phyloP scores from a whole-genome alignment of 2,888 invertebrate species.

The Plusia festucae region DNA sequence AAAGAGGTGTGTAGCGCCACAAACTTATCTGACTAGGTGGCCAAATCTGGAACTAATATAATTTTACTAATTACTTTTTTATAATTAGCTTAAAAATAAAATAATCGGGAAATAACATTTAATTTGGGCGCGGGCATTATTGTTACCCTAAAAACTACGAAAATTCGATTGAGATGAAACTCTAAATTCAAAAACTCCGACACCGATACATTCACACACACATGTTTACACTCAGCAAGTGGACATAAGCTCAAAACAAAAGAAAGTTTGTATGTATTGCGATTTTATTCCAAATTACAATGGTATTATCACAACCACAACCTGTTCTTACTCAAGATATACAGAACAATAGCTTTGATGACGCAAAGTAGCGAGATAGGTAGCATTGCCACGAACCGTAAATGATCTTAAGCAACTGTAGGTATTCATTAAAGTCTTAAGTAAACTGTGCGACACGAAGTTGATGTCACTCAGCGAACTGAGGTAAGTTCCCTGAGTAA shows the following conservation, averaged over 20 bases:
- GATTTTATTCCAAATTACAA: neutral
- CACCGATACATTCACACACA: neutral
- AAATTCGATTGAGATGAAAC: too few relatives aligned
- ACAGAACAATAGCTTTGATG: constrained; percentile 24
- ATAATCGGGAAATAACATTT: too few relatives aligned
- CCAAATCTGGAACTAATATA: too few relatives aligned
- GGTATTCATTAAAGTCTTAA: constrained; percentile 71
- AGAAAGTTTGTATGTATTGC: neutral
- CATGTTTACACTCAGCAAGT: neutral
- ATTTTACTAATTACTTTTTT: too few relatives aligned
- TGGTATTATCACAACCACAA: neutral
- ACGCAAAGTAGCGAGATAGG: constrained; percentile 21
- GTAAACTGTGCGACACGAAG: constrained; percentile 71
- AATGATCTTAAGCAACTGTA: constrained; percentile 55
- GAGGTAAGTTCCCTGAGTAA: constrained; percentile 65
- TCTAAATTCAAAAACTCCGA: too few relatives aligned
- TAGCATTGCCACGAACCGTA: constrained; percentile 40
- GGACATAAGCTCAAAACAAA: neutral
- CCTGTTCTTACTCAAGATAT: too few relatives aligned
- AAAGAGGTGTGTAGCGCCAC: too few relatives aligned
- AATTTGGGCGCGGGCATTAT: too few relatives aligned
- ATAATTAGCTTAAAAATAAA: too few relatives aligned
- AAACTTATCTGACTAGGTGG: too few relatives aligned
- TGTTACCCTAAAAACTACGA: too few relatives aligned
- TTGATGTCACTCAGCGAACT: constrained; percentile 72